These are phyloP conservation scores for Plagodis pulveraria DNA, from an alignment of 2,888 invertebrate species.

Conservation along the genomic window DNA sequence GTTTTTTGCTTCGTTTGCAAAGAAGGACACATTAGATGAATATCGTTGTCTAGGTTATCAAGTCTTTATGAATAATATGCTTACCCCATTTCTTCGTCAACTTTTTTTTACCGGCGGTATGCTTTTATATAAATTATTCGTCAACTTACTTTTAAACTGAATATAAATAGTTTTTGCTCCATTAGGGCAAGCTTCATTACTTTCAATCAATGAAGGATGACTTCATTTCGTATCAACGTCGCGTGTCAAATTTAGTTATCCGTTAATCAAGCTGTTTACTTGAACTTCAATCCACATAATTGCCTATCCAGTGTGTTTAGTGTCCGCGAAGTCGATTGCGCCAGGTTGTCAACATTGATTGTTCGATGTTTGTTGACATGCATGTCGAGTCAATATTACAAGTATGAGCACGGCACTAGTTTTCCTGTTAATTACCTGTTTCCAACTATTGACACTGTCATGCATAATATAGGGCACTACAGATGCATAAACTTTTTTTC, in stretches of 20 bases:
- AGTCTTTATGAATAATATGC: too few relatives aligned
- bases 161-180: conserved; percentile 15
- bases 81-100: neutral
- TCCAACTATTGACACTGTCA: neutral
- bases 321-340: conserved; percentile 28
- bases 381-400: conserved; percentile 1
- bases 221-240: conserved; percentile 13
- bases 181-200: conserved; percentile 22
- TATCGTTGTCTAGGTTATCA: too few relatives aligned
- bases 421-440: conserved; percentile 12
- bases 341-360: conserved; percentile 31
- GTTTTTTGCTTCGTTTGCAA: too few relatives aligned
- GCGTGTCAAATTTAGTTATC: conserved; percentile 33
- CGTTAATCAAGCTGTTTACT: conserved; percentile 39
- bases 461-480: neutral
- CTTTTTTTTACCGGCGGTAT: conserved; percentile 10
- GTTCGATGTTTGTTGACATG: conserved; percentile 32
- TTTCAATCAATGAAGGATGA: conserved; percentile 28
- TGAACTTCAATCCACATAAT: conserved; percentile 46
- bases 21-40: too few relatives aligned
- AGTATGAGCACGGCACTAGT: conserved; percentile 13
- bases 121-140: too few relatives aligned
- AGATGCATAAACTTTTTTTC: too few relatives aligned
- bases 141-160: conserved; percentile 12
- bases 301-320: conserved; percentile 25